Conservation (phyloP, 2,113 vertebrate genomes). For the Phycodurus eques region DNA sequence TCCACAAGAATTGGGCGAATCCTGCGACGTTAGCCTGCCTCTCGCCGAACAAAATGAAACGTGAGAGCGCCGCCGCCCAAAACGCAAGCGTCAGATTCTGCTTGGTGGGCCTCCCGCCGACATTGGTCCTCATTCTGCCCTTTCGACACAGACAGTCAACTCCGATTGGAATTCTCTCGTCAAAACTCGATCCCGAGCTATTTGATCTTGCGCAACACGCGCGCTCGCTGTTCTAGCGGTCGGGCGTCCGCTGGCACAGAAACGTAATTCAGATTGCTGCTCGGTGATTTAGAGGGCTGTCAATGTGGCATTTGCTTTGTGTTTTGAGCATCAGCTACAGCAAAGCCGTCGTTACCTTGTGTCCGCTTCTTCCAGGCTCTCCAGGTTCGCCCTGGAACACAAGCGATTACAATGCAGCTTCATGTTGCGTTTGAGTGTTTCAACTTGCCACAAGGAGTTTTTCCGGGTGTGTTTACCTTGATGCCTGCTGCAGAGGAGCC, state of each 20-base stretch:
- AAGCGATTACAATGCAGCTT: constrained; percentile 16
- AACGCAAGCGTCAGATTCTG: constrained; percentile 6
- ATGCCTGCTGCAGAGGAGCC: constrained; percentile 98
- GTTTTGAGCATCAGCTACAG: neutral
- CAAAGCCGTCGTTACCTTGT: constrained; percentile 81
- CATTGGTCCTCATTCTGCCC: constrained; percentile 9
- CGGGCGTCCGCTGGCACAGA: neutral
- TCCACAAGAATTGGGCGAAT: constrained; percentile 11
- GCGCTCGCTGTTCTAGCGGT: neutral
- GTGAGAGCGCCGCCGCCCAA: constrained; percentile 19
- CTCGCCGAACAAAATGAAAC: constrained; percentile 45
- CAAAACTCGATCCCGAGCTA: constrained; percentile 5
- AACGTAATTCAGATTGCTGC: neutral
- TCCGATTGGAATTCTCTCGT: constrained; percentile 20
- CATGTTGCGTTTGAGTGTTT: neutral
- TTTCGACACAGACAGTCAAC: constrained; percentile 11
- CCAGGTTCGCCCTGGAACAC: constrained; percentile 90
- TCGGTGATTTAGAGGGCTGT: neutral
- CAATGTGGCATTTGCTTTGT: neutral
- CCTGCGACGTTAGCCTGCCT: constrained; percentile 8
- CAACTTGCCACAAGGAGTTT: neutral
- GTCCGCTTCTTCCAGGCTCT: constrained; percentile 87
- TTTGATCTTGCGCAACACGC: constrained; percentile 11
- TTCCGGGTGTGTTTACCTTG: constrained; percentile 78
- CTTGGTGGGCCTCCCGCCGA: constrained; percentile 8